Base-by-base conservation (phyloP, 2,797 vertebrate genomes). In the Prionace glauca region DNA sequence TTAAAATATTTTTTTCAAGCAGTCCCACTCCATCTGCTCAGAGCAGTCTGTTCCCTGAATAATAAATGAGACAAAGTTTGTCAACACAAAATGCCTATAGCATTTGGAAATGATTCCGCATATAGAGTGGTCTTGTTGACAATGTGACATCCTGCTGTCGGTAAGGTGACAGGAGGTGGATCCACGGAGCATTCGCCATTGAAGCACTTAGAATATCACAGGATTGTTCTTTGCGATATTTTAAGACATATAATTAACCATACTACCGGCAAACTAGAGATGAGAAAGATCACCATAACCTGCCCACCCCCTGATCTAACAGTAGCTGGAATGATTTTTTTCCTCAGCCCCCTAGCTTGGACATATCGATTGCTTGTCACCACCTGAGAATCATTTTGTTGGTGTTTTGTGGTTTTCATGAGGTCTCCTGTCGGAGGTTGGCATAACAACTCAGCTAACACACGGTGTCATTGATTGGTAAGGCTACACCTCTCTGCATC, bases 31-130 rank as follows among this genome's bases (percentile, higher is more conserved):
- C 87, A 60, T 90, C 87, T 90, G 50, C 56, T 90, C 79, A 16
- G n/a, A 32, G 87, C 56, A 62, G 26, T 62, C 26, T 32, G 50
- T 16, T 90, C 56, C 87, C 56, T 62, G 56, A 56, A 62, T 60
- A 62, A 90, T 90, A 90, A 90, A 90, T n/a, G 32, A 62, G 29
- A 29, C 87, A 90, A 90, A 90, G 29, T 62, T 62, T 90, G 29
- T 62, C 87, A 32, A 56, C 56, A 29, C 16, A 90, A 90, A 90
- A 62, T 65, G 56, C 60, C 24, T 90, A 10, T 29, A 32, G 26
- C 45, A 62, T 90, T 90, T 90, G 87, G 10, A 90, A 50, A 90
- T 32, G 2, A 90, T 90, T 90, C 26, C 60, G 26, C 87, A 62
- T 90, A 2, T 86, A 32, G 32, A 60, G 29, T 32, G 29, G 14